phyloP scores from a whole-genome alignment of 2,797 vertebrate species.

The Furcifer pardalis region DNA sequence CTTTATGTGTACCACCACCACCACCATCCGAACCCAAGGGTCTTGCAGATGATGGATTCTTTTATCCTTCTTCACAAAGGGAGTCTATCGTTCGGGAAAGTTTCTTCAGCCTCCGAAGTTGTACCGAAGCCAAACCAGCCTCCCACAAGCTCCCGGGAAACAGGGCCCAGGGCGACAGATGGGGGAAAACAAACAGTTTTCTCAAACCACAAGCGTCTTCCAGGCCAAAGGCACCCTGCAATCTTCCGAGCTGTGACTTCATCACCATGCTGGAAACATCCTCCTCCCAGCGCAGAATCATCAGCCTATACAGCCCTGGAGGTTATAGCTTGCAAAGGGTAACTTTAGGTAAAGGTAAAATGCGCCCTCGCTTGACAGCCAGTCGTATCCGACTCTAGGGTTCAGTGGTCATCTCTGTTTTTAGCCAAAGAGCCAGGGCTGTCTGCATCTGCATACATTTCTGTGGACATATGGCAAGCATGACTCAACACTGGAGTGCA shows the following conservation, averaged over 20 bases:
- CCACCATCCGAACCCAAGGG: neutral
- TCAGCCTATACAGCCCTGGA: neutral
- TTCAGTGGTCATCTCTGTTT: too few species aligned
- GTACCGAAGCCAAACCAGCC: neutral
- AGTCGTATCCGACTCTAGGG: too few species aligned
- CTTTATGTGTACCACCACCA: too few species aligned
- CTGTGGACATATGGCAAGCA: too few species aligned
- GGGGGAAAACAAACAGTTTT: constrained; percentile 15
- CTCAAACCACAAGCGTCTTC: constrained; percentile 28
- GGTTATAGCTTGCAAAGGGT: neutral
- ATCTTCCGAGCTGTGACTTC: constrained; percentile 25
- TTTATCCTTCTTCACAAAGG: neutral
- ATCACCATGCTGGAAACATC: neutral
- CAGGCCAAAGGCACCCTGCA: constrained; percentile 11
- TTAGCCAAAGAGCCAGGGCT: too few species aligned
- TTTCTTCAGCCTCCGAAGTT: neutral
- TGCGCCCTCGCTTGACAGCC: too few species aligned
- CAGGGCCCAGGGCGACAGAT: constrained; percentile 14
- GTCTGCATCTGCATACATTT: too few species aligned
- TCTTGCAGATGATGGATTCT: neutral
- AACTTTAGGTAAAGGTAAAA: too few species aligned
- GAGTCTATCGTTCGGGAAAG: neutral
- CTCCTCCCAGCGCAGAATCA: neutral
- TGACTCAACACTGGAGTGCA: too few species aligned
- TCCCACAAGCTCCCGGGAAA: constrained; percentile 32